phyloP scores from a whole-genome alignment of 2,113 vertebrate genomes.

The Apus apus region DNA sequence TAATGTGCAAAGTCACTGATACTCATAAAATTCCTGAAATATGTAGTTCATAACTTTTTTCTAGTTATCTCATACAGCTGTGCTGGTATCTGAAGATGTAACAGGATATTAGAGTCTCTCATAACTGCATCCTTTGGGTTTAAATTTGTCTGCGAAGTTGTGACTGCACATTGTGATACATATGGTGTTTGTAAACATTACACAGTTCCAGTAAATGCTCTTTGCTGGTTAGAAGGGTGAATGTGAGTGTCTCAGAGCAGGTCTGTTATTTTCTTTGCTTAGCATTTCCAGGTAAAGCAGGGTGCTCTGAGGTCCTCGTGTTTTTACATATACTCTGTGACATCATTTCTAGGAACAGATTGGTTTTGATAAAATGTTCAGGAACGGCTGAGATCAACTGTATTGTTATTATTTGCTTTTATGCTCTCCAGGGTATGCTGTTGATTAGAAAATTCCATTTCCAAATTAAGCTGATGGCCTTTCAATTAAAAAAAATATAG shows the following conservation, averaged over 20 bases:
- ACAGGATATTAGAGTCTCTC: background rate
- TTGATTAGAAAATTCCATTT: slow-evolving; percentile 54
- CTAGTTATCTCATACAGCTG: background rate
- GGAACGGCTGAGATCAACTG: slow-evolving; percentile 56
- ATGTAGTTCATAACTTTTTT: background rate
- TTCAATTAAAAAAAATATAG: background rate
- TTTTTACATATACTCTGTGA: slow-evolving; percentile 26
- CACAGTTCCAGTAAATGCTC: background rate
- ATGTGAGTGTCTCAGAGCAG: background rate
- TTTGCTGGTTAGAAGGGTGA: slow-evolving; percentile 9
- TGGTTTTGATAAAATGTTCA: background rate
- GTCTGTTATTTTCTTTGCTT: background rate
- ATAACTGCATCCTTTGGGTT: background rate
- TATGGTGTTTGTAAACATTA: background rate
- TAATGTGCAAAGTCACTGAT: background rate
- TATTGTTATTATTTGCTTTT: slow-evolving; percentile 52
- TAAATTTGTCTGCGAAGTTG: background rate
- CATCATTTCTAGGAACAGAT: slow-evolving; percentile 51
- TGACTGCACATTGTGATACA: background rate
- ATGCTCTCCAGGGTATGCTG: slow-evolving; percentile 41
- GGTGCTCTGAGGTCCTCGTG: background rate
- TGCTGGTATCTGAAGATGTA: background rate
- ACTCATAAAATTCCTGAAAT: background rate
- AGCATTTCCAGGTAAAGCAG: slow-evolving; percentile 31
- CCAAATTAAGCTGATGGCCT: background rate